Evolutionary conservation across 2,888 invertebrate species (phyloP), one percentile per base, ranked within the genome.

Genomic region (Spodoptera exigua): DNA sequence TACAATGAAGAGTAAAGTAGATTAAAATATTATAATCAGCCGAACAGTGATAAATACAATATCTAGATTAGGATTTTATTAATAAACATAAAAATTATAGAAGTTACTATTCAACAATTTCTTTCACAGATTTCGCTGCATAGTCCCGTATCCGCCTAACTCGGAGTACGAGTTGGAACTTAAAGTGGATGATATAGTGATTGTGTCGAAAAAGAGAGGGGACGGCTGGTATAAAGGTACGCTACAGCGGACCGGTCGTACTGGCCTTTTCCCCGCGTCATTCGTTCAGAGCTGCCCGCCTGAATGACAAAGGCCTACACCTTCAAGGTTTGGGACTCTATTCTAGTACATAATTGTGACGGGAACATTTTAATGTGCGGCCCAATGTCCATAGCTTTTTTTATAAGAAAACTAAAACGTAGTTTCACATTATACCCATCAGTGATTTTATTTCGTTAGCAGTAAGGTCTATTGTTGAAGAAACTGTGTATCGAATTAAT

Each of bases 161-260:
- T 98, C 98, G 66, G 98, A 98, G 76, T 97, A 98, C 85, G 99
- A 99, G 89, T 89, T 99, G 76, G 98, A 98, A 84, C 92, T 99
- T 44, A 97, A 97, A 75, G 96, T 98, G 39, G 98, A 98, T 64
- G 99, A 99, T 83, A 96, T 98, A 56, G 98, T 99, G 72, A 96
- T 97, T 78, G 98, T 99, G 16, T 97, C 98, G 81, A 97, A 97
- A 82, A 98, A 98, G 85, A 96, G 98, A 52, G 98, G 98, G 51
- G 98, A 99, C 84, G 99, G 99, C 46, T 99, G 99, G 99, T 99
- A 97, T 91, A 98, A 98, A 86, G 99, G 99, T 16, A 98, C 98
- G 0, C 95, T 98, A 75, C 97, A 98, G 76, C 95, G 98, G 56
- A 98, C 98, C 1, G 98, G 98, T 36, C 97, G 98, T 78, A 98